phyloP scores from a whole-genome alignment of 2,888 invertebrate genomes.

The Ditula angustiorana region DNA sequence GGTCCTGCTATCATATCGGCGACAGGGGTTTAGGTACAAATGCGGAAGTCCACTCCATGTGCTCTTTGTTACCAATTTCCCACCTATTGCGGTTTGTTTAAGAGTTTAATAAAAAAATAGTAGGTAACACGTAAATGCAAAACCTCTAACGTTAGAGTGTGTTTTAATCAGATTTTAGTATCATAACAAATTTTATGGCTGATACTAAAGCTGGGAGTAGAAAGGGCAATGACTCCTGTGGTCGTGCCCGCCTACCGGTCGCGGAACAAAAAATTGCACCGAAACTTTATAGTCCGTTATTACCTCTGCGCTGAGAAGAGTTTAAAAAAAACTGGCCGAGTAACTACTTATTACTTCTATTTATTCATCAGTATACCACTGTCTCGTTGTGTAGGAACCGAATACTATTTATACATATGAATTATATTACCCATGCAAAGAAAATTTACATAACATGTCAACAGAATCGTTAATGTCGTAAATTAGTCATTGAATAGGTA shows the following conservation, averaged over 20 bases:
- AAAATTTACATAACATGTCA: conserved; percentile 1
- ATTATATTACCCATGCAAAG: neutral
- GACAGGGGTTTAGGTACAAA: no score
- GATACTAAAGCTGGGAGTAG: neutral
- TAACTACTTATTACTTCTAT: no score
- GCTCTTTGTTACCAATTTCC: no score
- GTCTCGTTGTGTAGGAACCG: no score
- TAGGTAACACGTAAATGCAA: neutral
- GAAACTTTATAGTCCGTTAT: neutral
- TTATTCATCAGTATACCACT: no score
- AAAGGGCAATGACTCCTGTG: conserved; percentile 1
- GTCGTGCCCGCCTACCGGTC: neutral
- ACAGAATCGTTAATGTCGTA: neutral
- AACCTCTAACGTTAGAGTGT: neutral
- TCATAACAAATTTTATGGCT: neutral
- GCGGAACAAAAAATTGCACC: conserved; percentile 6
- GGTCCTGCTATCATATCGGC: no score
- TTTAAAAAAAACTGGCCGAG: neutral
- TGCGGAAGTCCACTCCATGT: no score
- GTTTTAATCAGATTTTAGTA: neutral
- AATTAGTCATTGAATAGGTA: neutral
- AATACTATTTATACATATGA: neutral
- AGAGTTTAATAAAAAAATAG: no score
- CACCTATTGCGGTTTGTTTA: no score
- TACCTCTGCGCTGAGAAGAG: neutral